Conservation (phyloP, 2,113 vertebrate genomes). For the Corythaixoides concolor region DNA sequence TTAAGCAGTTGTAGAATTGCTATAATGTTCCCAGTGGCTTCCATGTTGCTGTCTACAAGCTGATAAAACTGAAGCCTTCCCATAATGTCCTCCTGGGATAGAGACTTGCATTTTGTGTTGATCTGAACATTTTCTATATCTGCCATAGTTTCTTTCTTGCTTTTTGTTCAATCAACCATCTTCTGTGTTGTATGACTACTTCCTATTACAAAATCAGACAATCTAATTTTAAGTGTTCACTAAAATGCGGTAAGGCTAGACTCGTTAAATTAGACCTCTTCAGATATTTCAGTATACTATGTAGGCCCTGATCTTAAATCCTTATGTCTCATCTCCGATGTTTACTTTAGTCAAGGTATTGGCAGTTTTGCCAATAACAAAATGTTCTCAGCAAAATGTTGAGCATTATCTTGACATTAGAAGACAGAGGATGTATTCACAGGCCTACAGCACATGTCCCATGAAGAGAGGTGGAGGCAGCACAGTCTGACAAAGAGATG, state of each 20-base stretch:
- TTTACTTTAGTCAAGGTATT: not conserved
- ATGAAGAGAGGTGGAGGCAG: not conserved
- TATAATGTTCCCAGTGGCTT: not conserved
- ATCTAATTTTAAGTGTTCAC: not conserved
- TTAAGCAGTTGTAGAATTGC: constrained; percentile 5
- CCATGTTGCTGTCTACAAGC: not conserved
- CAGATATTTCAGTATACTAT: not conserved
- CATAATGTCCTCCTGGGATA: not conserved
- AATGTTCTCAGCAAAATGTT: not conserved
- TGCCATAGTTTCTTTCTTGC: not conserved
- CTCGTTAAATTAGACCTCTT: not conserved
- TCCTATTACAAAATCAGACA: not conserved
- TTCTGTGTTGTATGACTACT: not conserved
- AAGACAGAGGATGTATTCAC: not conserved
- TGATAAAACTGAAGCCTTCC: constrained; percentile 1
- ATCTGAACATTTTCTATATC: not conserved
- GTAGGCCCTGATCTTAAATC: not conserved
- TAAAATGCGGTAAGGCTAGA: not conserved
- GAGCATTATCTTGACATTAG: not conserved
- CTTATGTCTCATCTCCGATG: not conserved
- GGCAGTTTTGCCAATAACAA: not conserved
- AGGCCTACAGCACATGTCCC: not conserved
- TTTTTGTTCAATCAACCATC: not conserved
- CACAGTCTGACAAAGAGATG: not conserved
- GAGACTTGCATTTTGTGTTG: not conserved